Conservation (phyloP, 2,797 vertebrate genomes). For the Gambusia yucatana region DNA sequence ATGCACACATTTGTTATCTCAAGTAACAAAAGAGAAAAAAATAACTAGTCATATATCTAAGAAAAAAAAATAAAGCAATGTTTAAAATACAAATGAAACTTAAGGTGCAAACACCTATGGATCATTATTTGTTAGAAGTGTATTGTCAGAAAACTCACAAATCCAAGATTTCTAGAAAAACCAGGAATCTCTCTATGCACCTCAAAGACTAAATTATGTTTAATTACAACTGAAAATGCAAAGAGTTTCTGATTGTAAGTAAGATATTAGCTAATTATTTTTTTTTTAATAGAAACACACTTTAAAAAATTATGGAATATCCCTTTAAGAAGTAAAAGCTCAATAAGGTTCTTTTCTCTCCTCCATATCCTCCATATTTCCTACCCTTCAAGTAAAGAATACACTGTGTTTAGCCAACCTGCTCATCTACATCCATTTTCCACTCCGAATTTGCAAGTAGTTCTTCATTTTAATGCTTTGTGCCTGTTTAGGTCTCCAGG, state of each 20-base stretch:
- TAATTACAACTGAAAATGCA: background rate
- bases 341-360: background rate
- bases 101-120: background rate
- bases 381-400: background rate
- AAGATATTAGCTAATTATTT: background rate
- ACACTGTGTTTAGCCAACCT: background rate
- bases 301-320: background rate
- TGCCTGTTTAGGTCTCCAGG: slow-evolving; percentile 62
- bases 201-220: background rate
- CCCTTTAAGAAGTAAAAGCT: background rate
- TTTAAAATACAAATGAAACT: background rate
- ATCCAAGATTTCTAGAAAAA: too few relatives aligned
- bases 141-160: too few relatives aligned
- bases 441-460: background rate
- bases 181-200: too few relatives aligned
- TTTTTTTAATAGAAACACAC: background rate
- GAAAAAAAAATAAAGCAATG: background rate
- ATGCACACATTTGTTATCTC: background rate
- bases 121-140: background rate
- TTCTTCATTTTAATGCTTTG: slow-evolving; percentile 44
- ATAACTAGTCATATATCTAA: background rate
- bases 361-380: background rate
- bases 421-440: slow-evolving; percentile 11
- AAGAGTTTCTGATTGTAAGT: background rate
- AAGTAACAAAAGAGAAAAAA: background rate